A percentile compares a stretch with the other conserved stretches of the same genome.
phyloP scores from a whole-genome alignment of 2,888 invertebrate genomes.

The Sinhomidia bicolor region DNA sequence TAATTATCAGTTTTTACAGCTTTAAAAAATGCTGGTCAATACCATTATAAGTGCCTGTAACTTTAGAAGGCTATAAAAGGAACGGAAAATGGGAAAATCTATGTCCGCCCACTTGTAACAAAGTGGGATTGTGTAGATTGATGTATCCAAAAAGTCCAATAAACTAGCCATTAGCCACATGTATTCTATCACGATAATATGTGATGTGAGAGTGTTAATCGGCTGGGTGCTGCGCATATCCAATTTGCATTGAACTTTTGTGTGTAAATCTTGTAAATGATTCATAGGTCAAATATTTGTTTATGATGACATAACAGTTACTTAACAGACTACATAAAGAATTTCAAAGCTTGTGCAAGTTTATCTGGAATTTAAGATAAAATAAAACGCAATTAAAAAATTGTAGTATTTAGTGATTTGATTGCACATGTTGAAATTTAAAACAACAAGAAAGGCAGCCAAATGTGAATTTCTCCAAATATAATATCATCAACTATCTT shows the following conservation, averaged over 20 bases:
- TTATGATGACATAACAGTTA: neutral
- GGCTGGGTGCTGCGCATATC: neutral
- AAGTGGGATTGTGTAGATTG: neutral
- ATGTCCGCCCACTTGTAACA: slow-evolving; percentile 5
- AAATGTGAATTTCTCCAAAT: no score
- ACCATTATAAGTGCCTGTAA: neutral
- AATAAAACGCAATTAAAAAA: slow-evolving; percentile 5
- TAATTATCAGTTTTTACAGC: neutral
- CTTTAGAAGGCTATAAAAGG: neutral
- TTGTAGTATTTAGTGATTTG: no score
- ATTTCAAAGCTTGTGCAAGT: neutral
- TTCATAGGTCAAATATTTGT: slow-evolving; percentile 5
- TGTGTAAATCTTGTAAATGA: neutral
- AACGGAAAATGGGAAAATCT: neutral
- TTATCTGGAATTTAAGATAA: neutral
- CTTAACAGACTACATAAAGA: neutral
- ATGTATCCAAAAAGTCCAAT: neutral
- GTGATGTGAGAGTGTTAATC: neutral
- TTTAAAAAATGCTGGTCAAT: neutral
- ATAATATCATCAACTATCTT: neutral
- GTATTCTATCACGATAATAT: neutral
- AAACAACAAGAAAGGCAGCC: no score
- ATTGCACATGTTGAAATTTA: neutral
- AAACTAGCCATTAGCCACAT: neutral
- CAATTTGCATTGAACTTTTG: neutral